These are phyloP conservation scores for Panopea generosa DNA, from an alignment of 2,888 invertebrate species.

Conservation along the genomic window DNA sequence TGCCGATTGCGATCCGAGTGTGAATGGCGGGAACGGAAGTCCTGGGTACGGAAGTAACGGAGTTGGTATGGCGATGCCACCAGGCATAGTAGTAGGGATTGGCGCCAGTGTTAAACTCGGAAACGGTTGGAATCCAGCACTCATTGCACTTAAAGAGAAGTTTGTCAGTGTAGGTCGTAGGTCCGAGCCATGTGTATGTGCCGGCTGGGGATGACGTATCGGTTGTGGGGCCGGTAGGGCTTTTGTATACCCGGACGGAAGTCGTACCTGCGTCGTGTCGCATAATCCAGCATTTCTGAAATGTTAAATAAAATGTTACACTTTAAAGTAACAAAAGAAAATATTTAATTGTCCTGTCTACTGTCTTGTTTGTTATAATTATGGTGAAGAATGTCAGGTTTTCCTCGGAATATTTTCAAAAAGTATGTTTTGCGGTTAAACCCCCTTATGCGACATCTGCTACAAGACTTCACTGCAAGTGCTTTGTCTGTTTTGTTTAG, in stretches of 20 bases:
- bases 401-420: too few species aligned
- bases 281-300: conserved; percentile 23
- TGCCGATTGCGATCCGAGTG: conserved; percentile 43
- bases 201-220: conserved; percentile 54
- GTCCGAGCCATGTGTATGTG: conserved; percentile 49
- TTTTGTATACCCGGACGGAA: conserved; percentile 19
- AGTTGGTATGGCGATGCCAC: conserved; percentile 62
- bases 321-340: too few species aligned
- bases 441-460: too few species aligned
- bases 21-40: conserved; percentile 57
- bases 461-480: too few species aligned
- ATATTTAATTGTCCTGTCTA: too few species aligned
- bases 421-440: too few species aligned
- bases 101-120: conserved; percentile 57
- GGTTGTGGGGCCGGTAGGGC: conserved; percentile 14
- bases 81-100: conserved; percentile 46
- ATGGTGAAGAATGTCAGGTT: too few species aligned
- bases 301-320: too few species aligned
- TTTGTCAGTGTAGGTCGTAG: conserved; percentile 56
- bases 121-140: conserved; percentile 60
- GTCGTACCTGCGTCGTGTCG: conserved; percentile 5
- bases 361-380: too few species aligned
- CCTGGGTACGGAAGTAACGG: conserved; percentile 73
- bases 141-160: conserved; percentile 58
- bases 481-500: too few species aligned